Percentiles rank a stretch among this genome's conserved stretches.
phyloP scores from a whole-genome alignment of 2,113 vertebrate genomes.

The Drymodes brunneopygia region DNA sequence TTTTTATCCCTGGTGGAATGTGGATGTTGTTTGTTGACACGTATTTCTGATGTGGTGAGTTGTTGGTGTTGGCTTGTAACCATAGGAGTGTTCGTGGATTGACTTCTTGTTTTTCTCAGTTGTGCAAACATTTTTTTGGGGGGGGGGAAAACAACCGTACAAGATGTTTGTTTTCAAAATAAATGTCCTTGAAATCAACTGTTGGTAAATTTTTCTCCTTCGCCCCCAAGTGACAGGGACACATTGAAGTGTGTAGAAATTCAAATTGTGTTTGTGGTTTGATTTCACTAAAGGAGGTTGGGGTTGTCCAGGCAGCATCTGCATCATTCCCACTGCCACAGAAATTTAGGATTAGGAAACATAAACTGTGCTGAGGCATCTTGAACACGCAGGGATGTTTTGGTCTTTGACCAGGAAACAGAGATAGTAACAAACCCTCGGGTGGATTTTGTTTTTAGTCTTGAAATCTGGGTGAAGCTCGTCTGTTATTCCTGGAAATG shows the following conservation, averaged over 20 bases:
- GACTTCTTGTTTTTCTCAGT: neutral
- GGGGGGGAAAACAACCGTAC: neutral
- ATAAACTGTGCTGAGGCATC: neutral
- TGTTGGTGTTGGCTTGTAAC: neutral
- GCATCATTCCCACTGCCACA: neutral
- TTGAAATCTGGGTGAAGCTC: neutral
- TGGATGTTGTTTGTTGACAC: constrained; percentile 9
- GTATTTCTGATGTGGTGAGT: neutral
- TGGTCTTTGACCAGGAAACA: neutral
- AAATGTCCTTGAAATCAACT: neutral
- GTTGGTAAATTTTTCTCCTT: neutral
- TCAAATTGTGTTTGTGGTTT: neutral
- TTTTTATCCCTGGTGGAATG: neutral
- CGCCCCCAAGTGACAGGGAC: neutral
- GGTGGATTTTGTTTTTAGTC: neutral
- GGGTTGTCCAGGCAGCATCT: neutral
- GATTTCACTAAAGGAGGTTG: neutral
- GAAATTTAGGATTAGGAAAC: neutral
- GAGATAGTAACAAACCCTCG: neutral
- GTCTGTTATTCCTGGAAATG: neutral
- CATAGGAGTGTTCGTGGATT: neutral
- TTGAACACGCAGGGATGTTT: neutral
- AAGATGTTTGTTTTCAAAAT: neutral
- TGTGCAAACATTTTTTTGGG: neutral
- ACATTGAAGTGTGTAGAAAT: rapidly evolving